Percentiles rank a stretch among this genome's conserved stretches.
Evolutionary conservation across 2,113 vertebrate genomes (phyloP).

Genomic region (Melanocharis versteri): DNA sequence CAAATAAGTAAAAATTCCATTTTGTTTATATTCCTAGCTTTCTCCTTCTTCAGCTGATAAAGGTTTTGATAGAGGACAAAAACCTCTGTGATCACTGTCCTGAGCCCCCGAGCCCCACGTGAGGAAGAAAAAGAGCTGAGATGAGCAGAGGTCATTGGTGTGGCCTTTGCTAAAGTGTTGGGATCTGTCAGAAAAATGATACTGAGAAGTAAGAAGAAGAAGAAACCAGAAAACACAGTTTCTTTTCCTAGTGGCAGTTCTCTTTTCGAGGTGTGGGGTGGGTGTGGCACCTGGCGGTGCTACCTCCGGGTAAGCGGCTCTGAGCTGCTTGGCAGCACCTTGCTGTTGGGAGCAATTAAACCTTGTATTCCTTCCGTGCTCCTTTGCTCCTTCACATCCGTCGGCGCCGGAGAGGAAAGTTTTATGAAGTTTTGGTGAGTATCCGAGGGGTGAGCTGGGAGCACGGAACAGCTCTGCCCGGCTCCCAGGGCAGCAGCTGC

Average conservation of each 20-base stretch:
- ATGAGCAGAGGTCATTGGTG: not conserved
- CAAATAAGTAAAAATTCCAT: not conserved
- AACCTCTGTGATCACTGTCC: not conserved
- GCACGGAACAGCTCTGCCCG: not conserved
- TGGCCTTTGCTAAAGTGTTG: not conserved
- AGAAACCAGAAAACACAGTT: not conserved
- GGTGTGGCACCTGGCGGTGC: not conserved
- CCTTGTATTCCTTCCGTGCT: not conserved
- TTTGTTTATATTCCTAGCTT: not conserved
- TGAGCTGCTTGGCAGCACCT: not conserved
- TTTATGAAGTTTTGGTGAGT: not conserved
- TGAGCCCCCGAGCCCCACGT: accelerated
- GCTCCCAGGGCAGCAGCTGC: not conserved
- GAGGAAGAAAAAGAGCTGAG: conserved; percentile 13
- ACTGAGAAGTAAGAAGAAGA: not conserved
- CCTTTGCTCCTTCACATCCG: not conserved
- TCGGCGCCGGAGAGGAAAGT: accelerated
- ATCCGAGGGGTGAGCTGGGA: accelerated
- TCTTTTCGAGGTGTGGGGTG: not conserved
- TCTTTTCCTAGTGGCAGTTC: conserved; percentile 20
- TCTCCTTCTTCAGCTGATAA: not conserved
- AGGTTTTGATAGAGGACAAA: not conserved
- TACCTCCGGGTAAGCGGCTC: not conserved
- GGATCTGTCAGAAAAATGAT: not conserved
- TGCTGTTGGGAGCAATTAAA: not conserved